Evolutionary conservation across 2,113 vertebrate genomes (phyloP).

Genomic region (Calidris pygmaea): DNA sequence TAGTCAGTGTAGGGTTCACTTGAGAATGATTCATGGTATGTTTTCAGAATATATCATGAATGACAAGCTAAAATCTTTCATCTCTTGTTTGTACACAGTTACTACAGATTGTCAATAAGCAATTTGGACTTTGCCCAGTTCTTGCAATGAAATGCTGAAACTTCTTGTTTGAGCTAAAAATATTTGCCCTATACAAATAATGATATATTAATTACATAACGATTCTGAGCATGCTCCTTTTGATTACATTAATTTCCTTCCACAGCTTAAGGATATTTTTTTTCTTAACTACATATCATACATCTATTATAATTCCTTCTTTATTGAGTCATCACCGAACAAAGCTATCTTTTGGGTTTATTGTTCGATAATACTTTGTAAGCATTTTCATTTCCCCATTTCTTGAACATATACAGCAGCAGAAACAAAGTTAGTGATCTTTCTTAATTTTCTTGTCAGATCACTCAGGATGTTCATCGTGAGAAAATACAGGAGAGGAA

Average conservation of each 20-base stretch:
- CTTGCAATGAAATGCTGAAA: background rate
- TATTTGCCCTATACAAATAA: background rate
- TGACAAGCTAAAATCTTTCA: background rate
- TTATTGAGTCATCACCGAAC: background rate
- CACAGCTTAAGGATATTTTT: background rate
- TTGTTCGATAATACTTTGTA: background rate
- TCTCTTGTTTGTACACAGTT: conserved; percentile 5
- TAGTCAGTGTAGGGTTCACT: background rate
- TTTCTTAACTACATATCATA: background rate
- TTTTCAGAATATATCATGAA: background rate
- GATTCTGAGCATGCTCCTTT: background rate
- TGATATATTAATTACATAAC: background rate
- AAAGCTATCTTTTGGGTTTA: background rate
- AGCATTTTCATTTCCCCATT: background rate
- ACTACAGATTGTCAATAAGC: conserved; percentile 7
- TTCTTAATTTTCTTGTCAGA: background rate
- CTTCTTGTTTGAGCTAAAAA: background rate
- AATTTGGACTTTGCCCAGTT: conserved; percentile 13
- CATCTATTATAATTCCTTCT: background rate
- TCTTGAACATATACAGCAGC: background rate
- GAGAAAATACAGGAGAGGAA: background rate
- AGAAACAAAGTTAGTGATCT: background rate
- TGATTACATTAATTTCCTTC: background rate
- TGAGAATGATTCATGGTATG: background rate
- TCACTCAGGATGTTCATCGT: background rate